These are phyloP conservation scores for Leptinotarsa lineolata DNA, from an alignment of 1,140 invertebrate genomes.

Conservation along the genomic window DNA sequence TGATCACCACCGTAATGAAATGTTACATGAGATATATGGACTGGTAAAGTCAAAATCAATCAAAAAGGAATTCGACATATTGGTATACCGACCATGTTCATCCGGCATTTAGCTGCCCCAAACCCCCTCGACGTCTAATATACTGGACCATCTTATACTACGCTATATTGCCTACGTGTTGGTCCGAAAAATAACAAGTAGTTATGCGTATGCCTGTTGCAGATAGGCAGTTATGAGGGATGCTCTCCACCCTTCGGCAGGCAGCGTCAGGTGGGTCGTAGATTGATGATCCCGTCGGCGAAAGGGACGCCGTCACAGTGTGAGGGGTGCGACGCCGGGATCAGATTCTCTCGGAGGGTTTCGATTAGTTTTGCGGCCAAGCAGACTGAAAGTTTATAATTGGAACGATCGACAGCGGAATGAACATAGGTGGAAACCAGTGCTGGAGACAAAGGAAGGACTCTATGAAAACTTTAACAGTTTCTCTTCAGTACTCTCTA, in stretches of 20 bases:
- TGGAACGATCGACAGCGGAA: slow-evolving; percentile 5
- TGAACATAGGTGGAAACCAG: neutral
- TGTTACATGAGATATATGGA: too few species aligned
- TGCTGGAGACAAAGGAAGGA: neutral
- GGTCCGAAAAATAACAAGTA: slow-evolving; percentile 8
- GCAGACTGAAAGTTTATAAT: slow-evolving; percentile 8
- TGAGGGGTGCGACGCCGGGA: neutral
- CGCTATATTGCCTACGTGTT: neutral
- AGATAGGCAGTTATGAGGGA: slow-evolving; percentile 1
- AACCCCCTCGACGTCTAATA: too few species aligned
- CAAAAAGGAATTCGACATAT: too few species aligned
- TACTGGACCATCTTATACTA: neutral
- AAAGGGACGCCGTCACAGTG: neutral
- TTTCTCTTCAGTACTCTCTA: too few species aligned
- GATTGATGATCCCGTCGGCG: neutral
- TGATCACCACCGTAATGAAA: too few species aligned
- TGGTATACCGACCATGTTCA: too few species aligned
- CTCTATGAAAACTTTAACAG: too few species aligned
- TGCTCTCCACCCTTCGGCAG: neutral
- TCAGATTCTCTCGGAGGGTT: slow-evolving; percentile 1
- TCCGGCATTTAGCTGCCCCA: too few species aligned
- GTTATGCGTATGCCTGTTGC: slow-evolving; percentile 7
- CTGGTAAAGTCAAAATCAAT: too few species aligned
- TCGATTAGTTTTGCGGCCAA: slow-evolving; percentile 3
- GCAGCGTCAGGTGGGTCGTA: neutral